phyloP scores from a whole-genome alignment of 1,140 invertebrate species.

The Latrodectus geometricus region DNA sequence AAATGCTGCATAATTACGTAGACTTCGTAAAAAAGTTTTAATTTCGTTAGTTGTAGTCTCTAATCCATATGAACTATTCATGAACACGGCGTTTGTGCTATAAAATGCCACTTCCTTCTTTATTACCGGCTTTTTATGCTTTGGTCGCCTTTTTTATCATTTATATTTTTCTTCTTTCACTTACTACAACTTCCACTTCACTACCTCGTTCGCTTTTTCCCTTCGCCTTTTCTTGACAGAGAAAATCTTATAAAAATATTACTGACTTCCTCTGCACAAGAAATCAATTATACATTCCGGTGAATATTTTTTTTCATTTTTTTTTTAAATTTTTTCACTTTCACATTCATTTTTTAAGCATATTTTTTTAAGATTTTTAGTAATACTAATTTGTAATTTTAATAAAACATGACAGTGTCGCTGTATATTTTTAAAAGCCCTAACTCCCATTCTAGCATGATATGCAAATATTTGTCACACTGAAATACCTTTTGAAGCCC shows the following conservation, averaged over 20 bases:
- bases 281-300: conserved; percentile 61
- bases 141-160: conserved; percentile 8
- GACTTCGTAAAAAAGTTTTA: conserved; percentile 61
- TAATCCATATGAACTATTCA: conserved; percentile 62
- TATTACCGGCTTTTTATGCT: conserved; percentile 53
- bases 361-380: conserved; percentile 47
- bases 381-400: conserved; percentile 62
- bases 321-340: conserved; percentile 11
- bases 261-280: conserved; percentile 55
- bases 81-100: conserved; percentile 55
- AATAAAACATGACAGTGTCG: conserved; percentile 61
- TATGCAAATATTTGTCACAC: conserved; percentile 56
- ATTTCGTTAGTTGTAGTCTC: conserved; percentile 60
- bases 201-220: conserved; percentile 1
- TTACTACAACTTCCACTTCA: conserved; percentile 12
- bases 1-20: conserved; percentile 61
- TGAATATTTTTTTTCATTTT: conserved; percentile 33
- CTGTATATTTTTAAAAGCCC: conserved; percentile 41
- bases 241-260: conserved; percentile 62
- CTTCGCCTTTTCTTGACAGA: conserved; percentile 44
- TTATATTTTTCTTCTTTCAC: conserved; percentile 25
- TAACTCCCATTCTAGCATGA: not conserved
- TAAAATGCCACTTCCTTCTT: conserved; percentile 61
- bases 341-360: not conserved
- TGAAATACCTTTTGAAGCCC: conserved; percentile 30